Percentiles rank a stretch among this genome's conserved stretches.
These are phyloP conservation scores for Pantherophis alleghaniensis DNA, from an alignment of 2,797 vertebrate species.

Conservation along the genomic window DNA sequence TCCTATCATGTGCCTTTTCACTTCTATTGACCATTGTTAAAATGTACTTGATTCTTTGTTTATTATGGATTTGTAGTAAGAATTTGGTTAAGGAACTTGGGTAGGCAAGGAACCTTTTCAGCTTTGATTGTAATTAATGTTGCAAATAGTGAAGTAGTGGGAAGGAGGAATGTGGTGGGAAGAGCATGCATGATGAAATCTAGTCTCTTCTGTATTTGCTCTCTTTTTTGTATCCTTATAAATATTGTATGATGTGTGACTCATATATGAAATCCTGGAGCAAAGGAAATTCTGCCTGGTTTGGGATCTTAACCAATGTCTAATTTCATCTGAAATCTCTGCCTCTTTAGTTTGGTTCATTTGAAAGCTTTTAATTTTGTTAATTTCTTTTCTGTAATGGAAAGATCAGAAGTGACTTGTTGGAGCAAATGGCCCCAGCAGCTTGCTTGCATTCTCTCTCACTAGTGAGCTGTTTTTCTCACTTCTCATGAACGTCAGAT, in stretches of 20 bases:
- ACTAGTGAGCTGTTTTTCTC: not conserved
- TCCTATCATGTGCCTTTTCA: not conserved
- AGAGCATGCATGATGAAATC: not conserved
- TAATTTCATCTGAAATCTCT: not conserved
- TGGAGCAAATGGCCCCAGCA: not conserved
- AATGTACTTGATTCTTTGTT: not conserved
- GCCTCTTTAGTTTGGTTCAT: not conserved
- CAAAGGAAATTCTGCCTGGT: not conserved
- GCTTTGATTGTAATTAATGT: not conserved
- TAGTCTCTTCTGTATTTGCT: not conserved
- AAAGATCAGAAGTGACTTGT: not conserved
- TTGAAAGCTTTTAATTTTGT: not conserved
- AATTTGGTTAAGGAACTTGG: not conserved
- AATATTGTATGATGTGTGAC: slow-evolving; percentile 9
- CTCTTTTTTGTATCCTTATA: not conserved
- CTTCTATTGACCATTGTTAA: not conserved
- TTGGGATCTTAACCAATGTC: not conserved
- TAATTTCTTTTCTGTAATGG: not conserved
- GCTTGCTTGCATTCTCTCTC: not conserved
- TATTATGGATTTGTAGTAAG: not conserved
- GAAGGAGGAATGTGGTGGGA: not conserved
- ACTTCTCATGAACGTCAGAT: not conserved
- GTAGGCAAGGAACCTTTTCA: not conserved
- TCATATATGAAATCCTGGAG: not conserved
- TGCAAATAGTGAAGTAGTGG: not conserved